Percentiles rank a stretch among this genome's conserved stretches.
These are phyloP conservation scores for Enteromius treurensis DNA, from an alignment of 2,797 vertebrate species.

Conservation along the genomic window DNA sequence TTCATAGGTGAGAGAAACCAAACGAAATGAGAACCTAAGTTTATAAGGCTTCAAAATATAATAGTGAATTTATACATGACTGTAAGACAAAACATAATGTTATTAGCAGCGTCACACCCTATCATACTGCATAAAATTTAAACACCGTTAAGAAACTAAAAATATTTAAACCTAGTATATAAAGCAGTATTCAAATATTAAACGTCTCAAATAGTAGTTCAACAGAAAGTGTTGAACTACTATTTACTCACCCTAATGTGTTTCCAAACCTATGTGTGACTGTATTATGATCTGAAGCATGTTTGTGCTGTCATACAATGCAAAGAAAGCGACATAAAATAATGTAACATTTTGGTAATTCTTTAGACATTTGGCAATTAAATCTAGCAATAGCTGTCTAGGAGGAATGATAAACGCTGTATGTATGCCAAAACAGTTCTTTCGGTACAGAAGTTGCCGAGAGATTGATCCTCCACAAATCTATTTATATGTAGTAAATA, in stretches of 20 bases:
- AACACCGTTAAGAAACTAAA: neutral
- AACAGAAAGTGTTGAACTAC: neutral
- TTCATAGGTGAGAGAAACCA: conserved; percentile 85
- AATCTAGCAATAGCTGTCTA: neutral
- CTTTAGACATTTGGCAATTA: neutral
- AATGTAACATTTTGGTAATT: neutral
- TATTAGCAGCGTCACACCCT: neutral
- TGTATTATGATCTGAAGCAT: neutral
- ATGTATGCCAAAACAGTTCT: neutral
- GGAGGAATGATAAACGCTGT: neutral
- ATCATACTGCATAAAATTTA: neutral
- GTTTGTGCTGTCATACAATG: neutral
- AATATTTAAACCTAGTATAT: neutral
- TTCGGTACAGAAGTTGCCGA: no score
- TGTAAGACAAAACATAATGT: neutral
- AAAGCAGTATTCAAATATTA: neutral
- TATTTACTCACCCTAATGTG: neutral
- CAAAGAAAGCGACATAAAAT: neutral
- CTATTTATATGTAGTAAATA: neutral
- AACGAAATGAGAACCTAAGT: neutral
- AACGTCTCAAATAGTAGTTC: neutral
- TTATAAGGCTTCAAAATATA: neutral
- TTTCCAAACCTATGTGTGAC: neutral
- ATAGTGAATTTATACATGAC: neutral
- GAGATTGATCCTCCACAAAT: neutral